Conservation (phyloP, 2,797 vertebrate species). For the Coranthus polyacanthus region DNA sequence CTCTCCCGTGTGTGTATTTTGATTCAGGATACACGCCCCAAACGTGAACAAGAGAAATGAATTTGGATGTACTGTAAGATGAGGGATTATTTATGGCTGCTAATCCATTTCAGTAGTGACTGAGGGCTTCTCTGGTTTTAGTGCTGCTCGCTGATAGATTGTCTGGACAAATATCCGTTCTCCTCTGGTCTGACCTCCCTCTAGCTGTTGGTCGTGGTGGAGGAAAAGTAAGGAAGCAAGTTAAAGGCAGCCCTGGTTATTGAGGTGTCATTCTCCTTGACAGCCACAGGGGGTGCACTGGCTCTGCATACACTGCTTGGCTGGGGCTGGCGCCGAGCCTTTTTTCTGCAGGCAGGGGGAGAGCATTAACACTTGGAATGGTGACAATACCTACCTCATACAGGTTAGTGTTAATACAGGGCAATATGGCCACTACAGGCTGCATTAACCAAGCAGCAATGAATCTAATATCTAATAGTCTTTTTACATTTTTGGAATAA, state of each 20-base stretch:
- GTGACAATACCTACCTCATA: slow-evolving; percentile 50
- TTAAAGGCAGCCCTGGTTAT: slow-evolving; percentile 13
- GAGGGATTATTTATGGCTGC: slow-evolving; percentile 50
- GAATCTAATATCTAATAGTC: slow-evolving; percentile 1
- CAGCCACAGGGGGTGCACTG: slow-evolving; percentile 81
- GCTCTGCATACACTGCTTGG: slow-evolving; percentile 61
- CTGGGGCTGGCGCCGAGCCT: slow-evolving; percentile 46
- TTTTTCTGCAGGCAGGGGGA: slow-evolving; percentile 75
- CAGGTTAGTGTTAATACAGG: slow-evolving; percentile 46
- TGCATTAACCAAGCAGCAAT: slow-evolving; percentile 10
- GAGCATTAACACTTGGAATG: slow-evolving; percentile 57
- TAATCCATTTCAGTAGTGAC: slow-evolving; percentile 54
- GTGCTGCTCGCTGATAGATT: slow-evolving; percentile 21
- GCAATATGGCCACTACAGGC: slow-evolving; percentile 25
- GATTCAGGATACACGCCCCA: slow-evolving; percentile 6
- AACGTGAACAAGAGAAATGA: slow-evolving; percentile 35
- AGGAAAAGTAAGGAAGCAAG: slow-evolving; percentile 30
- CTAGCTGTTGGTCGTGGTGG: slow-evolving; percentile 30
- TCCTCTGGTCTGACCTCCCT: slow-evolving; percentile 57
- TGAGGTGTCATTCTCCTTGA: slow-evolving; percentile 67
- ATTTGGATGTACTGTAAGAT: slow-evolving; percentile 45
- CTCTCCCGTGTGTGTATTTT: slow-evolving; percentile 10
- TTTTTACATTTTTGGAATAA: neutral
- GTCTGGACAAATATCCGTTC: slow-evolving; percentile 38
- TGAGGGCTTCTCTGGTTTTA: slow-evolving; percentile 50